These are phyloP conservation scores for Parasteatoda lunata DNA, from an alignment of 2,888 invertebrate genomes.

Conservation along the genomic window DNA sequence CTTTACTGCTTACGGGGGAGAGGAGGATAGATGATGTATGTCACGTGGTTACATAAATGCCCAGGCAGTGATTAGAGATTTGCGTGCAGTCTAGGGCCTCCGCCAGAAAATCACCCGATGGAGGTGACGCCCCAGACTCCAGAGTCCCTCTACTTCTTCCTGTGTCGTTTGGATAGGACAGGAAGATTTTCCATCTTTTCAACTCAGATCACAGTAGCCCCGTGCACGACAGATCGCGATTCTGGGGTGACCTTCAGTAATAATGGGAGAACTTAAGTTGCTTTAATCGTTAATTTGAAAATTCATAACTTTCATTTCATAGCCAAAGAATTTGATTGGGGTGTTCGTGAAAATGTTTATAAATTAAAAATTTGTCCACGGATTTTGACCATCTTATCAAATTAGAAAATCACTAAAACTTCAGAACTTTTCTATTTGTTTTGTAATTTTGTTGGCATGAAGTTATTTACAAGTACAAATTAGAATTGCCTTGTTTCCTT, in stretches of 20 bases:
- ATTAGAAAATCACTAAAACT: too few relatives aligned
- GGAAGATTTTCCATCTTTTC: conserved; percentile 2
- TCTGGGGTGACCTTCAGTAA: background rate
- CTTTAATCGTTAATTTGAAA: background rate
- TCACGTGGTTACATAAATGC: conserved; percentile 57
- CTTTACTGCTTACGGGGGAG: background rate
- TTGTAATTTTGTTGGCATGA: too few relatives aligned
- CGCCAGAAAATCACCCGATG: conserved; percentile 45
- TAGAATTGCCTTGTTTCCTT: too few relatives aligned
- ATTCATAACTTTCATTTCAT: background rate
- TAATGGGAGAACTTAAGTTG: background rate
- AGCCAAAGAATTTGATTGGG: too few relatives aligned
- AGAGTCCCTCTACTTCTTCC: conserved; percentile 18
- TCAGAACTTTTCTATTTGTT: too few relatives aligned
- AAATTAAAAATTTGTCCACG: too few relatives aligned
- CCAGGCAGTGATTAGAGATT: conserved; percentile 56
- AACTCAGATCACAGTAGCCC: background rate
- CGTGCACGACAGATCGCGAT: background rate
- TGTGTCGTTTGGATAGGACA: background rate
- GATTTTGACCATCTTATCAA: too few relatives aligned
- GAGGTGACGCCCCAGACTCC: conserved; percentile 52
- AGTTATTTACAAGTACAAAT: too few relatives aligned
- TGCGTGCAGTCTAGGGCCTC: conserved; percentile 31
- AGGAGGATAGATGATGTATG: conserved; percentile 18
- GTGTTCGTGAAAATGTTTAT: too few relatives aligned